phyloP scores from a whole-genome alignment of 2,888 invertebrate species.

The Carabus problematicus region DNA sequence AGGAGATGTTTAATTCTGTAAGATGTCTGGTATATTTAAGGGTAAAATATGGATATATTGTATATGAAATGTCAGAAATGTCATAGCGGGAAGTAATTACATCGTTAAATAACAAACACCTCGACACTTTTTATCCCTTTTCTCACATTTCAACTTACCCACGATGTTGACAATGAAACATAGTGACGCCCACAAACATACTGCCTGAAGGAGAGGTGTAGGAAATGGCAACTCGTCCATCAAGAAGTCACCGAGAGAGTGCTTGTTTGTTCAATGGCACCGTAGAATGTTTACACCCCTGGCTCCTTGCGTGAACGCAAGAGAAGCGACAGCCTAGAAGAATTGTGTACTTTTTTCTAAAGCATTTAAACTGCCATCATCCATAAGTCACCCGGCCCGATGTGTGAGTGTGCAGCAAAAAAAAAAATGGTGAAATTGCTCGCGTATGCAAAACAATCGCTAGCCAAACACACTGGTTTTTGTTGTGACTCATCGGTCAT shows the following conservation, averaged over 20 bases:
- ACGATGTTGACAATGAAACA: background rate
- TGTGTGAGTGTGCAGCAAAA: constrained; percentile 13
- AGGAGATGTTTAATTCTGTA: too few relatives aligned
- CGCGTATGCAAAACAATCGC: constrained; percentile 39
- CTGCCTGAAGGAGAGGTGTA: background rate
- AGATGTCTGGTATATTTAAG: too few relatives aligned
- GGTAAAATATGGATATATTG: too few relatives aligned
- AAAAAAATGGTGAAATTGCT: constrained; percentile 31
- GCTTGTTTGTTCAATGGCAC: constrained; percentile 30
- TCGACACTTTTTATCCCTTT: constrained; percentile 19
- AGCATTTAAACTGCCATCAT: constrained; percentile 39
- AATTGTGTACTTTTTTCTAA: constrained; percentile 37
- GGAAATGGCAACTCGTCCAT: constrained; percentile 39
- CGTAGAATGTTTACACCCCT: constrained; percentile 21
- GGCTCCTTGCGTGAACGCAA: too few relatives aligned
- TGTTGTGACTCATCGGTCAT: background rate
- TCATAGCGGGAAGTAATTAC: constrained; percentile 9
- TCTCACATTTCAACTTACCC: constrained; percentile 18
- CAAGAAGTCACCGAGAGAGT: constrained; percentile 10
- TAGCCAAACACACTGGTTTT: constrained; percentile 5
- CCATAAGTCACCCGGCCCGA: constrained; percentile 30
- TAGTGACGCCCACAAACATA: background rate
- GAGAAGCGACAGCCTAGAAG: constrained; percentile 27
- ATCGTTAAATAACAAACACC: constrained; percentile 9
- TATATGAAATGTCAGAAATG: constrained; percentile 1